Percentiles rank a stretch among this genome's conserved stretches.
Evolutionary conservation across 2,888 invertebrate genomes (phyloP).

Genomic region (Amiota communis): DNA sequence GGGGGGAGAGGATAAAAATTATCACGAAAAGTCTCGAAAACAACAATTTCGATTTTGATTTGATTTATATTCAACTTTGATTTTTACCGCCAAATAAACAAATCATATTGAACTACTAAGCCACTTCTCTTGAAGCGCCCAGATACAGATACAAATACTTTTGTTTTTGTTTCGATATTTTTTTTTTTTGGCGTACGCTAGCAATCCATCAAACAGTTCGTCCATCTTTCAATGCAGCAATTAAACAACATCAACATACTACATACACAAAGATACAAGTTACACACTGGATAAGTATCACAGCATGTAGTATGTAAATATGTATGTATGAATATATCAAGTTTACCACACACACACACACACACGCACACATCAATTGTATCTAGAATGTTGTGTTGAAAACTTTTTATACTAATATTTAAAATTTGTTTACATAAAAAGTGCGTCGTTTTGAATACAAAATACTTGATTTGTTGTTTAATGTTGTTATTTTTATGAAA

Average conservation of each 20-base stretch:
- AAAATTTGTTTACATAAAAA: constrained; percentile 54
- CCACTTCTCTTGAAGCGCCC: neutral
- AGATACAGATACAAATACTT: constrained; percentile 11
- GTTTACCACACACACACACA: neutral
- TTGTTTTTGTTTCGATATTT: neutral
- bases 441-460: constrained; percentile 43
- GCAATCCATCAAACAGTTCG: constrained; percentile 33
- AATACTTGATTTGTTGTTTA: neutral
- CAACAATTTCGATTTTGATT: constrained; percentile 38
- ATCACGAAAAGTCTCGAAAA: constrained; percentile 6
- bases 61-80: constrained; percentile 66
- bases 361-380: neutral
- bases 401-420: constrained; percentile 61
- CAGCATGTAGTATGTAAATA: constrained; percentile 19
- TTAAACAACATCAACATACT: constrained; percentile 59
- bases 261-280: constrained; percentile 42
- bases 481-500: neutral
- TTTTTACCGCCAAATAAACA: constrained; percentile 67
- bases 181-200: neutral
- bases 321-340: constrained; percentile 27
- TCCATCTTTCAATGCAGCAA: constrained; percentile 59
- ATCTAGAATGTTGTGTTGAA: constrained; percentile 50
- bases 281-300: constrained; percentile 36
- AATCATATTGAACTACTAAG: constrained; percentile 35
- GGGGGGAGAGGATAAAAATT: neutral